Conservation (phyloP, 2,797 vertebrate species). For the Peromyscus attwateri region DNA sequence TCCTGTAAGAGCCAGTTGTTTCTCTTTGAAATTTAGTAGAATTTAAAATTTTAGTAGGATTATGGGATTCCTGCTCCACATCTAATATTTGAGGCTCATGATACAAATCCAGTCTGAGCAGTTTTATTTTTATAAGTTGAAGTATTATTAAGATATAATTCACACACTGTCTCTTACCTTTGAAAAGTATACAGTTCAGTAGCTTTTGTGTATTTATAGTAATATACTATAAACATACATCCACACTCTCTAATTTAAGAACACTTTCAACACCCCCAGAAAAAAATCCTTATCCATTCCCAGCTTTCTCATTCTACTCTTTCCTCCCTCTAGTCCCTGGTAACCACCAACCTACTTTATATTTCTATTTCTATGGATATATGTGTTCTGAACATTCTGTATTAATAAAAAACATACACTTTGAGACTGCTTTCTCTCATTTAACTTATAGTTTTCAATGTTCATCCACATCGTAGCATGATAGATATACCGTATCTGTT, state of each 20-base stretch:
- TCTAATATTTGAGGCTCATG: slow-evolving; percentile 1
- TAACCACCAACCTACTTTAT: not conserved
- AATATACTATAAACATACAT: not conserved
- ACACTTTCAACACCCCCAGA: slow-evolving; percentile 3
- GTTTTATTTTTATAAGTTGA: slow-evolving; percentile 8
- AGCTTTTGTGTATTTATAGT: slow-evolving; percentile 26
- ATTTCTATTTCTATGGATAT: slow-evolving; percentile 38
- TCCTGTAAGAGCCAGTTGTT: slow-evolving; percentile 27
- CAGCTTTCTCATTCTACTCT: not conserved
- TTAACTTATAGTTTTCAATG: not conserved
- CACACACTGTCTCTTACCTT: not conserved
- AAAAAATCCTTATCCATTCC: not conserved
- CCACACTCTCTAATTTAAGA: slow-evolving; percentile 35
- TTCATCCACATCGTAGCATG: not conserved
- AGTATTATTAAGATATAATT: slow-evolving; percentile 37
- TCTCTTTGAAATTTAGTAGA: slow-evolving; percentile 39
- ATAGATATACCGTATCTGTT: slow-evolving; percentile 43
- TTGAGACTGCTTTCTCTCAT: slow-evolving; percentile 6
- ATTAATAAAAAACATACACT: not conserved
- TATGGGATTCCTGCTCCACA: not conserved
- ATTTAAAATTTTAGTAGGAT: slow-evolving; percentile 1
- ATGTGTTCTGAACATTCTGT: not conserved
- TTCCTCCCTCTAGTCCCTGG: not conserved
- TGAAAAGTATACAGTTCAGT: not conserved
- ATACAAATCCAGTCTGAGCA: not conserved